Percentiles rank a stretch among this genome's conserved stretches.
phyloP scores from a whole-genome alignment of 2,113 vertebrate species.

The Lagopus muta region DNA sequence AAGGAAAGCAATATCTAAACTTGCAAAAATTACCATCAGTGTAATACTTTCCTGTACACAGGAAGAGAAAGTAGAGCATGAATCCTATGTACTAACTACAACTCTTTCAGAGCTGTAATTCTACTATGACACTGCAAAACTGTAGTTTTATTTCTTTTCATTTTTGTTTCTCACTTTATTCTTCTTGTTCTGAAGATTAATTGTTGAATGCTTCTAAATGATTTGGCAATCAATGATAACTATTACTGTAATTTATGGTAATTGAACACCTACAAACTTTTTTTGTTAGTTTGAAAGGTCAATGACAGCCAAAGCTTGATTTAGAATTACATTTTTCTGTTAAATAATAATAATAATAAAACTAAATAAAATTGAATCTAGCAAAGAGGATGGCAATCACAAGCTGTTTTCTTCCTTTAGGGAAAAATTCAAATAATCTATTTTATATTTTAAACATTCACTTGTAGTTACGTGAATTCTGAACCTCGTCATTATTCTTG shows the following conservation, averaged over 20 bases:
- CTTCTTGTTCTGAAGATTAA: not conserved
- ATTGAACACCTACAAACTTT: not conserved
- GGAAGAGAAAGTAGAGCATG: not conserved
- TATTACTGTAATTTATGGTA: not conserved
- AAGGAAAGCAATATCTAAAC: not conserved
- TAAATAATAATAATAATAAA: not conserved
- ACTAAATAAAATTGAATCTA: not conserved
- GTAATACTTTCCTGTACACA: not conserved
- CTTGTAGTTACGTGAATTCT: conserved; percentile 4
- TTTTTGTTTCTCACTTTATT: not conserved
- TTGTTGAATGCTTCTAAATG: conserved; percentile 2
- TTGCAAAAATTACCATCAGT: not conserved
- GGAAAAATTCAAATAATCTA: not conserved
- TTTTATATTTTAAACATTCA: not conserved
- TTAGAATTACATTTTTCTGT: not conserved
- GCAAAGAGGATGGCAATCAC: not conserved
- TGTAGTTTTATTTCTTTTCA: not conserved
- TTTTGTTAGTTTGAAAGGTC: not conserved
- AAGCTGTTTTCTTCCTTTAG: conserved; percentile 3
- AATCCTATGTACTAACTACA: not conserved
- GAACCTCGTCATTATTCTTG: not conserved
- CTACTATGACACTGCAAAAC: not conserved
- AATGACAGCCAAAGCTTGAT: not conserved
- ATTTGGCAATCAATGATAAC: not conserved
- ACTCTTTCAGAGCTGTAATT: not conserved